Percentiles rank a stretch among this genome's conserved stretches.
Conservation (phyloP, 2,797 vertebrate species). For the Acridotheres tristis region DNA sequence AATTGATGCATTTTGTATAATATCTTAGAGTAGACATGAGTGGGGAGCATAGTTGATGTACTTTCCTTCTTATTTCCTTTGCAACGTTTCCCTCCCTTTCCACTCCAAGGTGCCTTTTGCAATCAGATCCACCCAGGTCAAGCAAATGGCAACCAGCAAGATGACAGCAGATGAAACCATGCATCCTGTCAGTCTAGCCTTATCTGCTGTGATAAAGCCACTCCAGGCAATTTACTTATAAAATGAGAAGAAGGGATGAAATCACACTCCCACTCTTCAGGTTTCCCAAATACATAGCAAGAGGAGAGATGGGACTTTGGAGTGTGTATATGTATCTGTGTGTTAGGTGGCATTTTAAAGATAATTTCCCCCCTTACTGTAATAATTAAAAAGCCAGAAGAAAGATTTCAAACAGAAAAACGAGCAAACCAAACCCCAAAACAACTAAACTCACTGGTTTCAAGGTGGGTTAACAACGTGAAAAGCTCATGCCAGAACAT, state of each 20-base stretch:
- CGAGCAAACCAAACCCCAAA: not conserved
- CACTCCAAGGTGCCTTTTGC: not conserved
- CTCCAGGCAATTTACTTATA: not conserved
- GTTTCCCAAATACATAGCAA: not conserved
- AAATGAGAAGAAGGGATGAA: not conserved
- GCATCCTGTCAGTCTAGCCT: not conserved
- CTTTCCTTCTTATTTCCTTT: not conserved
- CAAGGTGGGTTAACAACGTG: conserved; percentile 46
- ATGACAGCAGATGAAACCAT: not conserved
- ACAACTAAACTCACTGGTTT: not conserved
- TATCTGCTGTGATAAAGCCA: not conserved
- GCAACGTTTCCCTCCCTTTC: not conserved
- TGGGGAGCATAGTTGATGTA: not conserved
- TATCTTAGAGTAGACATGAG: not conserved
- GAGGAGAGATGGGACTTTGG: not conserved
- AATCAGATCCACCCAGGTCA: not conserved
- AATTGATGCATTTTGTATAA: not conserved
- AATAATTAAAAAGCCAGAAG: not conserved
- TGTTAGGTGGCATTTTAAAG: not conserved
- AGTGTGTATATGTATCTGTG: not conserved
- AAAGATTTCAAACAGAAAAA: not conserved
- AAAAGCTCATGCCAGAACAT: conserved; percentile 51
- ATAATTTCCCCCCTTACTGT: not conserved
- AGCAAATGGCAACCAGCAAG: not conserved
- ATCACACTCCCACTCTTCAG: not conserved